Conservation (phyloP, 2,797 vertebrate genomes). For the Hipposideros larvatus region DNA sequence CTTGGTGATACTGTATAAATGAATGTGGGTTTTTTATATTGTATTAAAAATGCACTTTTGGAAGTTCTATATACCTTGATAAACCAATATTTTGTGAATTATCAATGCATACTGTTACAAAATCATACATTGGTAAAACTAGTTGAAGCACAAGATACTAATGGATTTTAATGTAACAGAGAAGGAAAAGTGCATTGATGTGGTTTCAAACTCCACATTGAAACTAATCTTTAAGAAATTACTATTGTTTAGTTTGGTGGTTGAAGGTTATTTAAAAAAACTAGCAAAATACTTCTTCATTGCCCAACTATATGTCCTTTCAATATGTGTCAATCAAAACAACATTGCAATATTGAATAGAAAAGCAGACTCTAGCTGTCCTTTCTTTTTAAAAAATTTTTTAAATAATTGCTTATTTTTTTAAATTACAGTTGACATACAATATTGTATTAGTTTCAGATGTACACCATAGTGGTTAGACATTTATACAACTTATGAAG, state of each 20-base stretch:
- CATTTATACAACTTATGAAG: too few species aligned
- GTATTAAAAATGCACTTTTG: neutral
- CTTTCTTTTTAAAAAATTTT: too few species aligned
- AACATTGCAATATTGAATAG: neutral
- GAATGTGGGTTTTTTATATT: neutral
- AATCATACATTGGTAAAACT: neutral
- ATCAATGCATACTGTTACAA: neutral
- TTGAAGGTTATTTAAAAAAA: neutral
- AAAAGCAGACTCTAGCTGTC: neutral
- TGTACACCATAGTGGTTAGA: too few species aligned
- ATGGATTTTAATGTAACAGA: neutral
- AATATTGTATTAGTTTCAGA: too few species aligned
- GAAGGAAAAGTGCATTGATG: neutral
- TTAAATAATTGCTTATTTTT: too few species aligned
- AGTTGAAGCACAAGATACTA: neutral
- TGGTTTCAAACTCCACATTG: neutral
- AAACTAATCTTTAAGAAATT: conserved; percentile 34
- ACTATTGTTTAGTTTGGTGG: neutral
- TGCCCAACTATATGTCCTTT: neutral
- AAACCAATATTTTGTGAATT: neutral
- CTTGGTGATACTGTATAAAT: neutral
- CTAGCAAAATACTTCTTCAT: neutral
- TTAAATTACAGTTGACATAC: too few species aligned
- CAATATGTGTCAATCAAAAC: neutral
- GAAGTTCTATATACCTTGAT: neutral